phyloP scores from a whole-genome alignment of 2,113 vertebrate genomes.

The zebrafish (Danio rerio) region GRCz12tu NC_133192.1:57085001-57085500 shows the following conservation, averaged over 20 bases:
- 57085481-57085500: slow-evolving; percentile 75
- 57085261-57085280: too few relatives aligned
- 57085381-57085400: slow-evolving; percentile 73
- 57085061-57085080: too few relatives aligned
- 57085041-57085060: too few relatives aligned
- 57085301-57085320: slow-evolving; percentile 66
- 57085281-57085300: slow-evolving; percentile 60
- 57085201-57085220: not conserved
- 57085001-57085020: too few relatives aligned
- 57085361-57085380: slow-evolving; percentile 71
- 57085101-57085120: not conserved
- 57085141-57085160: not conserved
- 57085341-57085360: slow-evolving; percentile 72
- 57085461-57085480: slow-evolving; percentile 78
- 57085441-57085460: slow-evolving; percentile 77
- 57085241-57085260: too few relatives aligned
- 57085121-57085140: not conserved
- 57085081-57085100: too few relatives aligned
- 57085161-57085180: not conserved
- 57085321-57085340: slow-evolving; percentile 73
- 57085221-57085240: not conserved
- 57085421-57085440: slow-evolving; percentile 73
- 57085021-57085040: too few relatives aligned
- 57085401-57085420: slow-evolving; percentile 74
- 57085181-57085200: not conserved